Percentiles rank a stretch among this genome's conserved stretches.
Conservation (phyloP, 2,113 vertebrate species). For the Poeciliopsis retropinna region DNA sequence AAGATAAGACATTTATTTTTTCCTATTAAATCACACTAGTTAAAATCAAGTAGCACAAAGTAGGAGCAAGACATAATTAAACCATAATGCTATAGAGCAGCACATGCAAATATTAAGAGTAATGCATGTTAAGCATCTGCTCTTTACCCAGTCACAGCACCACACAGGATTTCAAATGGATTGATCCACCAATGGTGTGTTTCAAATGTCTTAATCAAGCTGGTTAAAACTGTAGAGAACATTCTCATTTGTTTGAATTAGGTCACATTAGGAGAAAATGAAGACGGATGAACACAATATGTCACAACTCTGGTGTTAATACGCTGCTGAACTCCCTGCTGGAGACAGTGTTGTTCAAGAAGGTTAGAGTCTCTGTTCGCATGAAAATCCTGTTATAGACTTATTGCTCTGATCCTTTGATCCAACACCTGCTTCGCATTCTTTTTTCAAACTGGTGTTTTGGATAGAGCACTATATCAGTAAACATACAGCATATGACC, state of each 20-base stretch:
- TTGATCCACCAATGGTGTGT: slow-evolving; percentile 45
- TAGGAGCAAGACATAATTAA: slow-evolving; percentile 6
- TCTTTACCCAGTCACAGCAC: slow-evolving; percentile 10
- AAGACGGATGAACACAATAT: slow-evolving; percentile 67
- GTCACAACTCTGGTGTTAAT: slow-evolving; percentile 36
- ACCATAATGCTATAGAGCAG: not conserved
- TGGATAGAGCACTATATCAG: not conserved
- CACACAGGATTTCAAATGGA: slow-evolving; percentile 30
- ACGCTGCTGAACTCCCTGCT: slow-evolving; percentile 18
- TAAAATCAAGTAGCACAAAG: not conserved
- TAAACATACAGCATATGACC: not conserved
- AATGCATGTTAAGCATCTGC: slow-evolving; percentile 26
- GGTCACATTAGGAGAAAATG: slow-evolving; percentile 65
- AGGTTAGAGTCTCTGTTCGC: not conserved
- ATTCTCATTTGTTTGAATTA: slow-evolving; percentile 72
- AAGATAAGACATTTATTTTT: slow-evolving; percentile 14
- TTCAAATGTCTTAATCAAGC: slow-evolving; percentile 59
- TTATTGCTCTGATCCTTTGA: not conserved
- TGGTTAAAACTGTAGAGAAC: slow-evolving; percentile 48
- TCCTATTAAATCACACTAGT: slow-evolving; percentile 6
- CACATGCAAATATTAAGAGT: slow-evolving; percentile 2
- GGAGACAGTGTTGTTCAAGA: slow-evolving; percentile 9
- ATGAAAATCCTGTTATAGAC: not conserved
- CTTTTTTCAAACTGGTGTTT: not conserved
- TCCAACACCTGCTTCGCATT: not conserved